phyloP scores from a whole-genome alignment of 1,140 invertebrate genomes.

The Adelges cooleyi region DNA sequence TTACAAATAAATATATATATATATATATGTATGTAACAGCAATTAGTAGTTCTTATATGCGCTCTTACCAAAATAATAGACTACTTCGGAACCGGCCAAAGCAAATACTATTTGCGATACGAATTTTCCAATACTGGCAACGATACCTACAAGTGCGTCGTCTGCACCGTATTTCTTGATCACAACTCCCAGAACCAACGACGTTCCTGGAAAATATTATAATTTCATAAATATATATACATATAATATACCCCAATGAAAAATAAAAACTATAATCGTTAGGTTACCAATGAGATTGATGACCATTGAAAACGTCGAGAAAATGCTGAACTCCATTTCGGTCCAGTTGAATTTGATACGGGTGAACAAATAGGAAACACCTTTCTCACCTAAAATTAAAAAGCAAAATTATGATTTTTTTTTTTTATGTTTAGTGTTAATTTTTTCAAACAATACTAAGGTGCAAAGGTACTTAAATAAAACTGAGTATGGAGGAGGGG shows the following conservation, averaged over 20 bases:
- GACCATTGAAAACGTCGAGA: constrained; percentile 9
- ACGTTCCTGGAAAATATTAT: not conserved
- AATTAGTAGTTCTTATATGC: too few relatives aligned
- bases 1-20: too few relatives aligned
- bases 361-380: constrained; percentile 24
- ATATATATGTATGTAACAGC: too few relatives aligned
- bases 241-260: too few relatives aligned
- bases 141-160: not conserved
- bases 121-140: not conserved
- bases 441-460: too few relatives aligned
- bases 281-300: constrained; percentile 18
- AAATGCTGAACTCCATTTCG: constrained; percentile 25
- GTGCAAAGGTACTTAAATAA: too few relatives aligned
- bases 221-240: too few relatives aligned
- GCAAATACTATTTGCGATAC: not conserved
- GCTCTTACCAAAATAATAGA: not conserved
- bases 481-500: too few relatives aligned
- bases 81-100: not conserved
- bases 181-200: not conserved
- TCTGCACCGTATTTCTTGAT: not conserved
- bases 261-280: too few relatives aligned
- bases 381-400: constrained; percentile 26
- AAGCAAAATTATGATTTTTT: too few relatives aligned
- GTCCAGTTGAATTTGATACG: constrained; percentile 27
- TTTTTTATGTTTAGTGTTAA: too few relatives aligned